Percentiles rank a stretch among this genome's conserved stretches.
phyloP scores from a whole-genome alignment of 2,888 invertebrate genomes.

The Macaria liturata region DNA sequence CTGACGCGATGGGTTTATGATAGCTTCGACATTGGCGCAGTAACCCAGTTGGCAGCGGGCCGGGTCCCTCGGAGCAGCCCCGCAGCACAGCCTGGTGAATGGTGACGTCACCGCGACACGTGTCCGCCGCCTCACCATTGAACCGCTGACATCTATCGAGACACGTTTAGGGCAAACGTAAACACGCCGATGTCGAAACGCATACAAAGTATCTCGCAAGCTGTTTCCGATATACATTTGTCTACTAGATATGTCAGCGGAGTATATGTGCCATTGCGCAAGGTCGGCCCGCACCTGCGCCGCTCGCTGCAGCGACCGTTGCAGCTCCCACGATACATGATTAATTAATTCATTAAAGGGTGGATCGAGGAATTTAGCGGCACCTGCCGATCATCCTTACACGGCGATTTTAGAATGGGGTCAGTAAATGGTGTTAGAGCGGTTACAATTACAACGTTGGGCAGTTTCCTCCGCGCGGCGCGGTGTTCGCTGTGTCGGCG shows the following conservation, averaged over 20 bases:
- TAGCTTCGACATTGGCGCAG: slow-evolving; percentile 74
- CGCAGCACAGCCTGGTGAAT: slow-evolving; percentile 27
- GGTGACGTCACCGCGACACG: slow-evolving; percentile 62
- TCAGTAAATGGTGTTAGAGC: slow-evolving; percentile 53
- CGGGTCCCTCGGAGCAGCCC: slow-evolving; percentile 54
- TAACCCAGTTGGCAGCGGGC: slow-evolving; percentile 73
- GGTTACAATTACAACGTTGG: slow-evolving; percentile 37
- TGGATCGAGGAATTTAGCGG: slow-evolving; percentile 47
- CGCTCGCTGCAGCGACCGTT: slow-evolving; percentile 65
- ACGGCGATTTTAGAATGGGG: slow-evolving; percentile 21
- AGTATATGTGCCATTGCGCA: slow-evolving; percentile 72
- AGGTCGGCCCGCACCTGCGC: slow-evolving; percentile 74
- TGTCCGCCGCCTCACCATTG: slow-evolving; percentile 42
- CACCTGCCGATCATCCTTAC: slow-evolving; percentile 48
- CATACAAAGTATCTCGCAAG: slow-evolving; percentile 68
- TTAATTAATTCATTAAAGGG: slow-evolving; percentile 61
- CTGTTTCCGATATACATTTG: slow-evolving; percentile 70
- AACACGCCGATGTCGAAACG: slow-evolving; percentile 61
- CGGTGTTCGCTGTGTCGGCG: slow-evolving; percentile 25
- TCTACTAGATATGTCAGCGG: slow-evolving; percentile 58
- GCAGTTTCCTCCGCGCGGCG: slow-evolving; percentile 33
- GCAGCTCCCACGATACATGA: slow-evolving; percentile 66
- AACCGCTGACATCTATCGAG: slow-evolving; percentile 49
- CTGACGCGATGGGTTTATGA: slow-evolving; percentile 56
- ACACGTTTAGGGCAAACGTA: slow-evolving; percentile 52